A percentile compares a stretch with the other conserved stretches of the same genome.
Evolutionary conservation across 2,797 vertebrate species (phyloP).

Genomic region (Crax fasciolata): DNA sequence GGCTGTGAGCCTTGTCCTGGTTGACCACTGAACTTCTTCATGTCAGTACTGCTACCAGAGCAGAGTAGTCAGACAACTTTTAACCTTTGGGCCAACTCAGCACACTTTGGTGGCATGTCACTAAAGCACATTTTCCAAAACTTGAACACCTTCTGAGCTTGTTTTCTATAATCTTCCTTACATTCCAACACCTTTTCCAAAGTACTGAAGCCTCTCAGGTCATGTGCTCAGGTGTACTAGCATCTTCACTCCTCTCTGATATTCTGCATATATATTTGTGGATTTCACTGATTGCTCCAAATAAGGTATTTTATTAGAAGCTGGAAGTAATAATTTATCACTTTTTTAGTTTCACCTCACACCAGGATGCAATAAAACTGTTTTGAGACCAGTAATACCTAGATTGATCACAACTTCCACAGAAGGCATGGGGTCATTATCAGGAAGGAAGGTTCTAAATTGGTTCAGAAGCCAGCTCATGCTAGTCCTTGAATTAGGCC

Average conservation of each 20-base stretch:
- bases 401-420: background rate
- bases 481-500: background rate
- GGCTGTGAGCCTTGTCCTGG: background rate
- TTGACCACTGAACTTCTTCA: background rate
- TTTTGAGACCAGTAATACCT: background rate
- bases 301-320: background rate
- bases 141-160: background rate
- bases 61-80: background rate
- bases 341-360: background rate
- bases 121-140: background rate
- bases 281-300: background rate
- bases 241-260: background rate
- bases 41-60: background rate
- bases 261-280: background rate
- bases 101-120: background rate
- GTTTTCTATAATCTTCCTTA: background rate
- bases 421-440: background rate
- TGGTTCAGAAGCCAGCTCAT: constrained; percentile 5
- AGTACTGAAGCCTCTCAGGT: background rate
- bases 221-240: background rate
- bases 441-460: background rate
- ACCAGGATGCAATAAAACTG: background rate
- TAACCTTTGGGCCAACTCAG: background rate
- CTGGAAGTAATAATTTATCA: background rate
- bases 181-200: background rate